phyloP scores from a whole-genome alignment of 2,113 vertebrate species.

The Theristicus caerulescens region DNA sequence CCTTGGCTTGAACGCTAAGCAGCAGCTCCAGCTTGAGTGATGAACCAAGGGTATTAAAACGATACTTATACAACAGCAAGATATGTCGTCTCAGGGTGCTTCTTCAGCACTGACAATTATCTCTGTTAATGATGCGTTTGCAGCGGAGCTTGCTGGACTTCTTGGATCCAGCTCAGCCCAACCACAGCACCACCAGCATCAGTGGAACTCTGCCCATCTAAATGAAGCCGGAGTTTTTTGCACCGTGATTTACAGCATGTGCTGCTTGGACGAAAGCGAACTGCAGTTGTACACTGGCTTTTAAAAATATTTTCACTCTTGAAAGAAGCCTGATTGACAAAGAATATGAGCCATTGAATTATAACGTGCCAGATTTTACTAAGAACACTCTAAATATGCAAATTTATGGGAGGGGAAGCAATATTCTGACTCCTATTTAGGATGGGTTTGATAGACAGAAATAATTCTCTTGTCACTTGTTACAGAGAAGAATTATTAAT shows the following conservation, averaged over 20 bases:
- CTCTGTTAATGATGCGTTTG: background rate
- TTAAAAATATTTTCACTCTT: conserved; percentile 32
- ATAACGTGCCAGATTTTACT: background rate
- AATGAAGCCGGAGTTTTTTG: background rate
- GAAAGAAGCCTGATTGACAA: conserved; percentile 33
- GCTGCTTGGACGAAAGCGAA: background rate
- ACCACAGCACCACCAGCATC: background rate
- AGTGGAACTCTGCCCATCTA: background rate
- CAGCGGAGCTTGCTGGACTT: background rate
- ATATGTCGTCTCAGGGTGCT: background rate
- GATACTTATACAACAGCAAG: background rate
- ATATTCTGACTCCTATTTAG: conserved; percentile 23
- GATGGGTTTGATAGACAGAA: conserved; percentile 23
- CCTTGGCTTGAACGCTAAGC: background rate
- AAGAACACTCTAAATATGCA: conserved; percentile 25
- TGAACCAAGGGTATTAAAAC: background rate
- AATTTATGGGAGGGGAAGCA: conserved; percentile 10
- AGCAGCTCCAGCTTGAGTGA: background rate
- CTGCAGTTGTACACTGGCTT: background rate
- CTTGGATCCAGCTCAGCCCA: background rate
- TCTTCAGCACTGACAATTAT: background rate
- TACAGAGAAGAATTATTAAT: conserved; percentile 33
- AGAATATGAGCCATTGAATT: conserved; percentile 13
- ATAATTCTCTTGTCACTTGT: conserved; percentile 32
- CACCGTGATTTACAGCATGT: background rate